Conservation (phyloP, 2,113 vertebrate species). For the Upupa epops region DNA sequence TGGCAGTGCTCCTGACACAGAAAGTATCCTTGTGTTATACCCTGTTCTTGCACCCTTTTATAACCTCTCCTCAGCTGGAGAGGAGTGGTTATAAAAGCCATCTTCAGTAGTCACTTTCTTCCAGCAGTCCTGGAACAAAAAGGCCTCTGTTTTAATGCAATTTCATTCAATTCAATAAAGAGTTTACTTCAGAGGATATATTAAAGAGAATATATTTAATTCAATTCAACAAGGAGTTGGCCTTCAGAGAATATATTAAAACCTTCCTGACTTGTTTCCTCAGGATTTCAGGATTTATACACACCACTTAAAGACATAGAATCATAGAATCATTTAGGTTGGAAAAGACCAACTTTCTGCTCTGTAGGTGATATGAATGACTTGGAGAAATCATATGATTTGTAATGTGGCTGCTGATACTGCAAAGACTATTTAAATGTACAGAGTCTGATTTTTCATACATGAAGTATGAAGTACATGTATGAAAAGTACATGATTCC, state of each 20-base stretch:
- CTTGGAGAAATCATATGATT: background rate
- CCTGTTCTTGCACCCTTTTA: background rate
- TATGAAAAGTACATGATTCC: background rate
- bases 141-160: background rate
- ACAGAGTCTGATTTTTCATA: background rate
- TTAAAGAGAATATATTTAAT: too few species aligned
- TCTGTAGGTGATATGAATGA: background rate
- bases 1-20: background rate
- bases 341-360: background rate
- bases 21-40: background rate
- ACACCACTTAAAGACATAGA: background rate
- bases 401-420: background rate
- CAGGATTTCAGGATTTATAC: background rate
- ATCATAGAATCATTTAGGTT: background rate
- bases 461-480: too few species aligned
- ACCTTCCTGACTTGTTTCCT: background rate
- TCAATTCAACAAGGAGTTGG: background rate
- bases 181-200: background rate
- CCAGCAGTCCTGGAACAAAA: too few species aligned
- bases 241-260: background rate
- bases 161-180: background rate
- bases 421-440: background rate
- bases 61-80: fast-evolving
- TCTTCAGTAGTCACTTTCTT: background rate
- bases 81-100: too few species aligned